Base-by-base conservation (phyloP, 2,797 vertebrate genomes). In the Echiichthys vipera region DNA sequence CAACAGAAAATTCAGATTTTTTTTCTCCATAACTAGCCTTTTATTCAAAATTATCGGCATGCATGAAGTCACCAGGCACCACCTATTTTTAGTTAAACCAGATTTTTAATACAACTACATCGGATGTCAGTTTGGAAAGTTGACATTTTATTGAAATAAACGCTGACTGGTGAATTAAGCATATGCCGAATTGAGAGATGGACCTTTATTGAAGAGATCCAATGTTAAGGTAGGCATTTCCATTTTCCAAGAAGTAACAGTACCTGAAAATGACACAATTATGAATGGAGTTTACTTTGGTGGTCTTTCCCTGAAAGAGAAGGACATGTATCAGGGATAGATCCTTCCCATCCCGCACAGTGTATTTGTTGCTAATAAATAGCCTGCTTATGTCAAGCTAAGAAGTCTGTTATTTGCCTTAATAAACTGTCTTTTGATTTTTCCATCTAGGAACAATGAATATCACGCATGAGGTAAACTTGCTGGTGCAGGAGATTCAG, bases 401-500 rank as follows among this genome's bases (percentile, higher is more conserved):
- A 46, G 2, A 22, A 12, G 7, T 24, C 0, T 30, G n/a, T n/a
- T n/a, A 0, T 43, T 32, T 37, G 7, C 0, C 15, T n/a, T 63
- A 0, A 46, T 27, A 10, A 30, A 5, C 62, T 63, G 25, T 6
- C 0, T 39, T 5, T 65, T 47, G 6, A 20, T 75, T 78, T 61
- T 71, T 1, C 2, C 24, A 65, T 89, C 12, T 37, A 93, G 93
- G 37, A 80, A 93, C 91, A 79, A 99, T 99, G 98, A 94, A 99
- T 20, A 94, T 98, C 82, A 81, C 94, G 9, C 96, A 98, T 72
- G 98, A 99, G 91, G 75, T 99, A 17, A 67, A 2, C 1, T 85
- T 98, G 83, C 91, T 99, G 77, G 92, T 95, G 84, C 84, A 96
- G 88, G 97, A 99, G 93, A 99, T 99, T 78, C 93, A 93, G 17